These are phyloP conservation scores for Argya squamiceps DNA, from an alignment of 2,797 vertebrate species.

Conservation along the genomic window DNA sequence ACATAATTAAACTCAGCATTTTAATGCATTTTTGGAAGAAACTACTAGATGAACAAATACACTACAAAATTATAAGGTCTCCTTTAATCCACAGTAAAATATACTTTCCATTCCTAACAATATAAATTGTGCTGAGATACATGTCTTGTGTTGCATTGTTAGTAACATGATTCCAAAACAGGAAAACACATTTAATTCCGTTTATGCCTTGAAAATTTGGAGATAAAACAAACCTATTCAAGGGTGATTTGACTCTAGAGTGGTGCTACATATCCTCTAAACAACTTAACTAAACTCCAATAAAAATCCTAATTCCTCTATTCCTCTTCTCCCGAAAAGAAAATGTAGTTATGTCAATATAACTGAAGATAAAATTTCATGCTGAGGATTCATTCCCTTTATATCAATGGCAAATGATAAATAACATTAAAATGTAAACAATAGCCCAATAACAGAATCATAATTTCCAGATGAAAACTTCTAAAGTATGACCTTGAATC, in stretches of 20 bases:
- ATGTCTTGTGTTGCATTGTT: not conserved
- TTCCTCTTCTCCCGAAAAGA: conserved; percentile 26
- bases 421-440: not conserved
- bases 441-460: not conserved
- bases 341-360: conserved; percentile 38
- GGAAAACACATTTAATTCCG: conserved; percentile 19
- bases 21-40: not conserved
- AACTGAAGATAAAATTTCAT: conserved; percentile 43
- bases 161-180: not conserved
- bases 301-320: conserved; percentile 34
- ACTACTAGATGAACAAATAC: not conserved
- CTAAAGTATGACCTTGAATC: not conserved
- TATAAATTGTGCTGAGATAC: not conserved
- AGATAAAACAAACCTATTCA: conserved; percentile 8
- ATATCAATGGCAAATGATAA: conserved; percentile 4
- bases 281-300: conserved; percentile 41
- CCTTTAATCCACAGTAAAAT: not conserved
- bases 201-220: not conserved
- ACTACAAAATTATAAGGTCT: not conserved
- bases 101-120: not conserved
- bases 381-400: not conserved
- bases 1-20: not conserved
- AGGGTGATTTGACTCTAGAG: conserved; percentile 1
- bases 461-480: not conserved
- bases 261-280: conserved; percentile 42